Evolutionary conservation across 2,888 invertebrate species (phyloP).

Genomic region (Sphaerophoria rueppellii): DNA sequence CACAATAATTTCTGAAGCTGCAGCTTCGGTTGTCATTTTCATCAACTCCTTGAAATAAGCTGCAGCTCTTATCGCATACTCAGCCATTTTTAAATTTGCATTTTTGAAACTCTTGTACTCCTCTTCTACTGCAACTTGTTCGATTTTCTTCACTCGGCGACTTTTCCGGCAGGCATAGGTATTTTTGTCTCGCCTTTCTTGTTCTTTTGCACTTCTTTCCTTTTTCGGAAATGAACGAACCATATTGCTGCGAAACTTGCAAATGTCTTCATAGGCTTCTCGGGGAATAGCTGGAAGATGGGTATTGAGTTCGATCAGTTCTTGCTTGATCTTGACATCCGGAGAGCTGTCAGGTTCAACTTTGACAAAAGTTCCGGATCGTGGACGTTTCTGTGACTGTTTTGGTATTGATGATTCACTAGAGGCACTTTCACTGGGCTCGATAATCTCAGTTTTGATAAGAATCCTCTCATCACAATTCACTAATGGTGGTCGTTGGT

Average conservation of each 20-base stretch:
- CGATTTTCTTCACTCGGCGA: constrained; percentile 79
- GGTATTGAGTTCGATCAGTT: constrained; percentile 45
- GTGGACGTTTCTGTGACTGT: not conserved
- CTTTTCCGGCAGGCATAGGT: constrained; percentile 80
- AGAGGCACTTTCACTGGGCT: not conserved
- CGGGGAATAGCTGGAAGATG: constrained; percentile 31
- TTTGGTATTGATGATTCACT: not conserved
- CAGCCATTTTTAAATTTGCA: constrained; percentile 75
- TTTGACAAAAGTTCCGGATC: not conserved
- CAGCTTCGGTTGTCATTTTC: constrained; percentile 57
- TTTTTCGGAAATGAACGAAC: constrained; percentile 79
- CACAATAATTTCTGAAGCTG: constrained; percentile 68
- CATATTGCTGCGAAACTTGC: constrained; percentile 78
- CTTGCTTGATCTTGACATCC: constrained; percentile 31
- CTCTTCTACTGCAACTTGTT: constrained; percentile 78
- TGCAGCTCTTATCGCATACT: constrained; percentile 76
- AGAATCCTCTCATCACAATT: not conserved
- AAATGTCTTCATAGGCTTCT: constrained; percentile 50
- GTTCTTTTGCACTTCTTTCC: constrained; percentile 79
- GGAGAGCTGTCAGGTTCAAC: not conserved
- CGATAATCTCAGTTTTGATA: not conserved
- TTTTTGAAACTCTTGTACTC: constrained; percentile 76
- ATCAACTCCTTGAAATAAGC: constrained; percentile 77
- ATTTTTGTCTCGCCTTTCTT: constrained; percentile 80
- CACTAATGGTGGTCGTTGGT: not conserved